Evolutionary conservation across 2,797 vertebrate species (phyloP), one percentile per base, ranked within the genome.

Genomic region (Gambusia yucatana): DNA sequence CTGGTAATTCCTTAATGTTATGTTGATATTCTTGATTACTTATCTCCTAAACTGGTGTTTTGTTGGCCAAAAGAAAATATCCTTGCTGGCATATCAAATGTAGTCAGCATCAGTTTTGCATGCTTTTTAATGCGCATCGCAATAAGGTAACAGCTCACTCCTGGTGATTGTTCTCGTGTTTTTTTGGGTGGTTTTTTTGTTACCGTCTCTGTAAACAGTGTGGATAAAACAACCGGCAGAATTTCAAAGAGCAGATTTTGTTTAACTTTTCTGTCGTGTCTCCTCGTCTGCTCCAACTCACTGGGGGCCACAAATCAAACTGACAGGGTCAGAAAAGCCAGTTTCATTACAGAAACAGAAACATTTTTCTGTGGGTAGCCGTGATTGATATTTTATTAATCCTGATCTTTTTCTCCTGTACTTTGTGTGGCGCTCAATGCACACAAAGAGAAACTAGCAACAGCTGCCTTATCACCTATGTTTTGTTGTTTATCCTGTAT

Each of bases 301-400:
- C 83, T 67, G 57, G 63, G 85, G 84, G 85, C 81, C 81, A 84
- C 77, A 67, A 73, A 85, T 86, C 72, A 80, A 80, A 81, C 78
- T 83, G 79, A 76, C 75, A 71, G 84, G 84, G 87, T 86, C 85
- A 83, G 73, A 86, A 79, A 73, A 80, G 73, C 5, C 72, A 44
- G 73, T 77, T 85, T 87, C 78, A 74, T 80, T 70, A 81, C 84
- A 84, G 77, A 85, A 89, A 83, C 81, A 28, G 71, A 55, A 87
- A 81, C 63, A 70, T 75, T 78, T 22, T 85, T 86, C 78, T 86
- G 67, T 47, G 16, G 52, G 78, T 74, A 82, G 71, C 80, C 71
- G 59, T 55, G 72, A 88, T 83, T 83, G 47, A 91, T 91, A 81
- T 82, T 89, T 90, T 86, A 89, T 91, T 86, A 82, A 88, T 88